phyloP scores from a whole-genome alignment of 1,140 invertebrate species.

The Neodiprion virginianus region DNA sequence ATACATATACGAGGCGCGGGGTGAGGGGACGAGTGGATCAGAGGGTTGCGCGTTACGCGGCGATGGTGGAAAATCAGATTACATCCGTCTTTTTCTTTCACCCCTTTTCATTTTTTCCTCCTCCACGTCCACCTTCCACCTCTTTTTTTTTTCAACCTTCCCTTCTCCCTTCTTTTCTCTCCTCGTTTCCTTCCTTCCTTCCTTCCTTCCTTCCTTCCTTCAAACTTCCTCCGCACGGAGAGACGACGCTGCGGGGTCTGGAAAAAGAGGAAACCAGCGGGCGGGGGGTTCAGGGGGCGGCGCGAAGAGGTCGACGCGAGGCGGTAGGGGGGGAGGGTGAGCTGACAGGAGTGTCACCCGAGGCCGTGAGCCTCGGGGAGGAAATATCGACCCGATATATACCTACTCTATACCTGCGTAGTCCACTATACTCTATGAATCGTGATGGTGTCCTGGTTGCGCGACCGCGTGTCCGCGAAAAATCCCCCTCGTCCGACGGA shows the following conservation, averaged over 20 bases:
- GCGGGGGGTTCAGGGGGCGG: background rate
- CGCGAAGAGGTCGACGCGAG: constrained; percentile 14
- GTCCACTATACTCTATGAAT: background rate
- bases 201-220: background rate
- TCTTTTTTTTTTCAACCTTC: no score
- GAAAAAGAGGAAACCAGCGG: background rate
- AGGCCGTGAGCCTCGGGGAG: constrained; percentile 35
- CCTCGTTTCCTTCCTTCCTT: background rate
- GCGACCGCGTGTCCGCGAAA: background rate
- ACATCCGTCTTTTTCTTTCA: no score
- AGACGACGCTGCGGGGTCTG: background rate
- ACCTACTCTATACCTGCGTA: constrained; percentile 11
- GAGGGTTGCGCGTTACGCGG: no score
- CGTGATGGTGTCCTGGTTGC: constrained; percentile 1
- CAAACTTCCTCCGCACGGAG: no score
- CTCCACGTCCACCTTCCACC: no score
- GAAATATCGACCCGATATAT: constrained; percentile 46
- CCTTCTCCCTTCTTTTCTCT: background rate
- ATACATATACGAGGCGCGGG: no score
- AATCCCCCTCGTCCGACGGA: background rate
- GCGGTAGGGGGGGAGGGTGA: background rate
- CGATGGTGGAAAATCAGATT: no score
- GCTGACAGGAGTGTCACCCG: constrained; percentile 38
- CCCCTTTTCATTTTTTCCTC: no score
- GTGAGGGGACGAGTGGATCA: no score